Percentiles rank a stretch among this genome's conserved stretches.
Evolutionary conservation across 2,888 invertebrate species (phyloP).

Genomic region (Ashinkailepas kermadecensis): DNA sequence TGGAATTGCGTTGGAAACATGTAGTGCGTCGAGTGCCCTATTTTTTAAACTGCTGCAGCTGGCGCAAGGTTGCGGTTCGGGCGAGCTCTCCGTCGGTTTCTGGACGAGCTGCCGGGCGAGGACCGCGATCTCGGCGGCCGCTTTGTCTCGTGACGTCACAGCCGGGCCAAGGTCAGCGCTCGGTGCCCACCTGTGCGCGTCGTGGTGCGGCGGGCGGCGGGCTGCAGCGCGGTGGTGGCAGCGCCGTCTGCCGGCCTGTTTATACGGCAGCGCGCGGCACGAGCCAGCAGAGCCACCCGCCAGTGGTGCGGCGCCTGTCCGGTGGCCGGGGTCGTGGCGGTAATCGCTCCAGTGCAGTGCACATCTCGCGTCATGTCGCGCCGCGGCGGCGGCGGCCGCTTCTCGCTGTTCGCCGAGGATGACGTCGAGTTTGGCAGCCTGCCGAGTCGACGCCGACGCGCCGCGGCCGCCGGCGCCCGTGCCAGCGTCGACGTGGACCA

Average conservation of each 20-base stretch:
- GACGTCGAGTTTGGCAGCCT: neutral
- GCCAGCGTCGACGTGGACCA: slow-evolving; percentile 19
- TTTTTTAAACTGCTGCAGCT: too few relatives aligned
- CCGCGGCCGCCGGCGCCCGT: neutral
- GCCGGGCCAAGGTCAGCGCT: neutral
- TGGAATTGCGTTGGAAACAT: too few relatives aligned
- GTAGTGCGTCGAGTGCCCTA: too few relatives aligned
- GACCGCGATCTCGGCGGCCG: too few relatives aligned
- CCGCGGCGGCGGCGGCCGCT: slow-evolving; percentile 7
- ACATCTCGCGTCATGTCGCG: neutral
- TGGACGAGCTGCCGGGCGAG: too few relatives aligned
- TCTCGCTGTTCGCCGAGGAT: slow-evolving; percentile 1
- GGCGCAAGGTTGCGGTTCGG: too few relatives aligned
- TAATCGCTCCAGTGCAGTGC: neutral
- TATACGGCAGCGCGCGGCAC: neutral
- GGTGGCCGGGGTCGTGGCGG: neutral
- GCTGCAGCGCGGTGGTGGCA: too few relatives aligned
- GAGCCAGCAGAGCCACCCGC: neutral
- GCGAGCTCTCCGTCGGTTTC: too few relatives aligned
- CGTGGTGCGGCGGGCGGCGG: neutral
- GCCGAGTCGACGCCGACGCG: neutral
- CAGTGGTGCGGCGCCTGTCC: neutral
- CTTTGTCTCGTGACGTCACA: neutral
- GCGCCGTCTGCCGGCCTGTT: slow-evolving; percentile 9
- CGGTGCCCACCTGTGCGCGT: neutral